These are phyloP conservation scores for Rhynchonema sp. DNA, from an alignment of 2,888 invertebrate genomes.

Conservation along the genomic window DNA sequence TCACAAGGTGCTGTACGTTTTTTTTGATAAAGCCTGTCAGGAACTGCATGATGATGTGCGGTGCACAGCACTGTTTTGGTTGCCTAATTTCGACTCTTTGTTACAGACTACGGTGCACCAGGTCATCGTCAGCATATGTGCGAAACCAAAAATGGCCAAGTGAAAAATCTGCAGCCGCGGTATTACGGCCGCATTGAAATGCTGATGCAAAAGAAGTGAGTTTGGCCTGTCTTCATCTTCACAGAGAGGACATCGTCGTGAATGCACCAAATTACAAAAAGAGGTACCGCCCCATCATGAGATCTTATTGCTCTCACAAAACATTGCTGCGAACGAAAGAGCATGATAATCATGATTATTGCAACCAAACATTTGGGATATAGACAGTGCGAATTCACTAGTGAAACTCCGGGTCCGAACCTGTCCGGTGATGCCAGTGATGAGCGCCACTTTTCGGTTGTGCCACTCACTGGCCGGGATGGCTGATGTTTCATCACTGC, in stretches of 20 bases:
- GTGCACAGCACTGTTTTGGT: too few relatives aligned
- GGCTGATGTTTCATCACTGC: neutral
- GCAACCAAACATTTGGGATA: neutral
- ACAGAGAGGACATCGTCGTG: neutral
- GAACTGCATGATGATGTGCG: too few relatives aligned
- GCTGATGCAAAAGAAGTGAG: too few relatives aligned
- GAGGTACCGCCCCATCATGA: neutral
- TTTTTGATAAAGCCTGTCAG: neutral
- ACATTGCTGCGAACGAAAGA: neutral
- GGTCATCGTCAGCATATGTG: too few relatives aligned
- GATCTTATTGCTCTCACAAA: too few relatives aligned
- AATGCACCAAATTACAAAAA: neutral
- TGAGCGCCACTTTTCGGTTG: constrained; percentile 50
- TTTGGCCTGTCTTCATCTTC: too few relatives aligned
- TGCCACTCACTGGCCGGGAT: neutral
- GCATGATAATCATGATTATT: neutral
- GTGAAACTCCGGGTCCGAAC: constrained; percentile 34
- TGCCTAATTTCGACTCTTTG: too few relatives aligned
- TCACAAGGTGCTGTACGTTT: too few relatives aligned
- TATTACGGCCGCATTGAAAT: too few relatives aligned
- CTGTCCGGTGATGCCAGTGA: constrained; percentile 94
- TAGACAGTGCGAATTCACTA: neutral
- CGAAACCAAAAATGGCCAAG: too few relatives aligned
- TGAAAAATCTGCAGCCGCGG: too few relatives aligned
- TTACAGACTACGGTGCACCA: too few relatives aligned